Base-by-base conservation (phyloP, 2,113 vertebrate species). In the Eclectus roratus region DNA sequence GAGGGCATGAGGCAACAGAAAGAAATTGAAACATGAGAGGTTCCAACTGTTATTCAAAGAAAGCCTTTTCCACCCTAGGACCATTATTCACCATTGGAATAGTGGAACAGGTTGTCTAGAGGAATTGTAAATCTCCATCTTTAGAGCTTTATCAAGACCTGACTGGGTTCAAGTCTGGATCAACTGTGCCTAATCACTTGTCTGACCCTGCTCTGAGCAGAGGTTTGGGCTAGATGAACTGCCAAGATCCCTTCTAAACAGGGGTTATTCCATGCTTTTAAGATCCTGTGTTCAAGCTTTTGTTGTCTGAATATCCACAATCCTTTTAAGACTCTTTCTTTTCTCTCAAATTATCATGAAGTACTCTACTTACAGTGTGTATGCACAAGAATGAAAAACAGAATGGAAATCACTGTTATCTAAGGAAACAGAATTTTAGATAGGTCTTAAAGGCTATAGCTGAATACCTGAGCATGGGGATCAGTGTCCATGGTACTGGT, bases 401-500 rank as follows among this genome's bases (percentile, higher is more conserved):
- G 25, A 60, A 68, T 47, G 19, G 21, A 25, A 64, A 7, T 14
- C 3, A 17, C 10, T 23, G 27, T 35, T 80, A 25, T 13, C 10
- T 47, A 33, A 33, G 27, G 66, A 53, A 35, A 7, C 3, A 53
- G n/a, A 44, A 33, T 24, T 73, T 56, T 6, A 19, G 7, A 4
- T 1, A 44, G 21, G 44, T 29, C 33, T 77, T n/a, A 8, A 44
- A 55, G 20, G 18, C 9, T 73, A 21, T 33, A 33, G 21, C 9
- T 17, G 39, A 68, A 37, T 29, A 60, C 35, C 33, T 88, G 70
- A 49, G 27, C 33, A 16, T 27, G 29, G 10, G 46, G 15, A 15
- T 63, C 12, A 0, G 0, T 31, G 43, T 39, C 21, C 25, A 1
- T 29, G 33, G 25, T n/a, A 13, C n/a, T 24, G 15, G 25, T 87